A percentile compares a stretch with the other conserved stretches of the same genome.
Conservation (phyloP, 2,888 invertebrate genomes). For the Synergus umbraculus region DNA sequence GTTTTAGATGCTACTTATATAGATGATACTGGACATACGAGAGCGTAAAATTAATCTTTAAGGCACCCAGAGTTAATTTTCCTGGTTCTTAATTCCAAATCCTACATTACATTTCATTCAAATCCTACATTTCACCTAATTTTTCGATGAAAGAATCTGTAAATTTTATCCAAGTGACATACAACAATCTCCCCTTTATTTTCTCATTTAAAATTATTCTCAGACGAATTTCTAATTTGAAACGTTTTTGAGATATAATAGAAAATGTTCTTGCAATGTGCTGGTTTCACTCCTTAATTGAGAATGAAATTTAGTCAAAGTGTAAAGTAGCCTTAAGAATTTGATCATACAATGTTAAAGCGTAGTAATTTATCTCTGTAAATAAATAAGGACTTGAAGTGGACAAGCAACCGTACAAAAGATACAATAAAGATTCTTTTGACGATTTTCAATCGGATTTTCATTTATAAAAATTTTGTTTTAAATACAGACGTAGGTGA, state of each 20-base stretch:
- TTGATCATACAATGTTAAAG: constrained; percentile 15
- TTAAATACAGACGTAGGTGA: not conserved
- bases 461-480: not conserved
- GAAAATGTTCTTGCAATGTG: constrained; percentile 7
- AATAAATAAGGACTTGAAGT: constrained; percentile 20
- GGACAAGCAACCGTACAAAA: not conserved
- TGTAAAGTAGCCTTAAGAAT: constrained; percentile 32
- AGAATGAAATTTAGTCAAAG: constrained; percentile 34
- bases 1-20: constrained; percentile 59
- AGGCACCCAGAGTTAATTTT: not conserved
- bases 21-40: constrained; percentile 61
- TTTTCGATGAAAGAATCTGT: not conserved
- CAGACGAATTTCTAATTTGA: constrained; percentile 13
- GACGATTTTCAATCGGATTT: not conserved
- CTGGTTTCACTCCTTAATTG: constrained; percentile 28
- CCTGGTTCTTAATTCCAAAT: not conserved
- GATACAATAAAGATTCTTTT: constrained; percentile 22
- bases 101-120: too few species aligned
- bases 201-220: constrained; percentile 12
- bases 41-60: constrained; percentile 44
- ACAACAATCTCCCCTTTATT: not conserved
- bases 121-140: not conserved
- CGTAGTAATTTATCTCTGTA: constrained; percentile 12
- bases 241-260: constrained; percentile 18
- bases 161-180: not conserved